A percentile compares a stretch with the other conserved stretches of the same genome.
These are phyloP conservation scores for Amphibalanus amphitrite DNA, from an alignment of 1,140 invertebrate genomes.

Conservation along the genomic window DNA sequence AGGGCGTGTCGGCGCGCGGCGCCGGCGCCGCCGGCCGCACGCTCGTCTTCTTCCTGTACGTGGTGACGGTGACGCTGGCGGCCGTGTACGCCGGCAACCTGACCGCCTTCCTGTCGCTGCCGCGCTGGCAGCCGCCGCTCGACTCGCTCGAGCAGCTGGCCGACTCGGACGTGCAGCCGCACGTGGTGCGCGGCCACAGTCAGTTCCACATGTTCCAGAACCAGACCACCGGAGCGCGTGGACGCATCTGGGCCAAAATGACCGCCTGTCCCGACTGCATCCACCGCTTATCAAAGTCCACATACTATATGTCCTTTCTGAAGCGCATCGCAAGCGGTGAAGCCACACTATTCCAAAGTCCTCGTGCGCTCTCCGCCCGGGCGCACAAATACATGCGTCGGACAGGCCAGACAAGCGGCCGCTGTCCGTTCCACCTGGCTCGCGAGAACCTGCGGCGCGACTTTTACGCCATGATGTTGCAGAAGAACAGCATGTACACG, in stretches of 20 bases:
- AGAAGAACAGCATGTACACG: not conserved
- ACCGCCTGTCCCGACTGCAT: not conserved
- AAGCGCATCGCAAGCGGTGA: not conserved
- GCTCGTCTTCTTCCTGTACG: not conserved
- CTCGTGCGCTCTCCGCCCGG: not conserved
- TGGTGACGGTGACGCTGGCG: not conserved
- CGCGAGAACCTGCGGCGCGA: not conserved
- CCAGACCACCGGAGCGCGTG: not conserved
- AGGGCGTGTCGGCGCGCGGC: not conserved
- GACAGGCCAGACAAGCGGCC: not conserved
- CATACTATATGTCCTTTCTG: not conserved
- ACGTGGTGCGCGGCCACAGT: not conserved
- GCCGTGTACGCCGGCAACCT: conserved; percentile 3
- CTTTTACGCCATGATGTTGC: not conserved
- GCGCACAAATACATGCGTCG: not conserved
- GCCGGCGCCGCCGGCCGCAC: not conserved
- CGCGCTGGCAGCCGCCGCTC: not conserved
- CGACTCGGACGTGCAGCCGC: not conserved
- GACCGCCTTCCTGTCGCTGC: not conserved
- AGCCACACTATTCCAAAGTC: not conserved
- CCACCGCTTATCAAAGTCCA: not conserved
- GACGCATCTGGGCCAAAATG: not conserved
- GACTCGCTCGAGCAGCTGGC: conserved; percentile 4
- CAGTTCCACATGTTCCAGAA: not conserved
- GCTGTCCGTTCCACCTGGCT: not conserved